Evolutionary conservation across 2,113 vertebrate species (phyloP), one percentile per base, ranked within the genome.

Genomic region (Hyla sarda): DNA sequence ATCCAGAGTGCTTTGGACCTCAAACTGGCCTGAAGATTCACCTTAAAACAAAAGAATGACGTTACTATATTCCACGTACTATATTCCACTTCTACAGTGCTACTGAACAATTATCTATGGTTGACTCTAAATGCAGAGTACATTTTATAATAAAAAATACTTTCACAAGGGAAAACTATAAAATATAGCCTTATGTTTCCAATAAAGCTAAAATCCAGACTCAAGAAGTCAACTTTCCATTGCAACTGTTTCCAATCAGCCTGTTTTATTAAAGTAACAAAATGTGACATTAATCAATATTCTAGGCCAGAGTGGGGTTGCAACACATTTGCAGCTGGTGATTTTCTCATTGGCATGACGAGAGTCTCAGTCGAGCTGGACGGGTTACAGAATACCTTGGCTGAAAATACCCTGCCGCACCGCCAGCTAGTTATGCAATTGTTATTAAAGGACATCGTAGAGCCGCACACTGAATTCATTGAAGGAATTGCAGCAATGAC

Each of bases 371-470:
- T 14, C 16, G 45, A 47, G 62, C 58, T 67, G 79, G 62, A 67
- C 14, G 1, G 30, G 28, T 47, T 25, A 69, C 73, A 85, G 45
- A 30, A 25, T 34, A n/a, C 14, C 28, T 34, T 82, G 60, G 83
- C 54, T 65, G 17, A 14, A 52, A 62, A 69, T 52, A n/a, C 17
- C n/a, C 41, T 17, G 8, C 7, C 21, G 41, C 28, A 34, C 11
- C 47, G 72, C 83, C 73, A 76, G 25, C 12, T n/a, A 69, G 45
- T 77, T 52, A 50, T 54, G 54, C 41, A 85, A 85, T 62, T 48
- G 25, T 76, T 76, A 75, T 77, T 76, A 65, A 75, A 54, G 62
- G 65, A 34, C 25, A 23, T 25, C 23, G 67, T 11, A 76, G 28
- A 50, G 21, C 16, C 41, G 60, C 14, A 45, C 19, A 84, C 25